A percentile compares a stretch with the other conserved stretches of the same genome.
phyloP scores from a whole-genome alignment of 2,888 invertebrate genomes.

The Drosophila helvetica region DNA sequence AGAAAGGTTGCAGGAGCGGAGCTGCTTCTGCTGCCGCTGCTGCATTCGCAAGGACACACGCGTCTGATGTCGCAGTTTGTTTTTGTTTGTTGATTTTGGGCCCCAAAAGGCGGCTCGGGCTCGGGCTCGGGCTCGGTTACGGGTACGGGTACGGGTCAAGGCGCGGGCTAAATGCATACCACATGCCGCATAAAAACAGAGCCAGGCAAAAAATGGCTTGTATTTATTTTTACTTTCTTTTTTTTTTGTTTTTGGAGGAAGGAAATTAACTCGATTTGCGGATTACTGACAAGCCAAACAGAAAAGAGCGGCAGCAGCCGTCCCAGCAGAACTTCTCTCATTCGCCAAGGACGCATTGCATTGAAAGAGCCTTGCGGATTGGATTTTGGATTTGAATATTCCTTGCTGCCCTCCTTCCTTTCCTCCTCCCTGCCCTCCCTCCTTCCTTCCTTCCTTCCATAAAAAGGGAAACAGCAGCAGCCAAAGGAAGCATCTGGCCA shows the following conservation, averaged over 20 bases:
- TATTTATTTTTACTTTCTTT: background rate
- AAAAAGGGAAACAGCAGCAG: slow-evolving; percentile 4
- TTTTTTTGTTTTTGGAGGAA: slow-evolving; percentile 1
- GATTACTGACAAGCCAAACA: background rate
- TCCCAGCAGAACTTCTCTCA: slow-evolving; percentile 29
- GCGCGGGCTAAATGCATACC: background rate
- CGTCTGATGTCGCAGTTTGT: slow-evolving; percentile 41
- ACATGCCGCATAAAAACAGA: background rate
- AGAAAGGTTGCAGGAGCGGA: slow-evolving; percentile 36
- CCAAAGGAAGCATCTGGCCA: slow-evolving; percentile 38
- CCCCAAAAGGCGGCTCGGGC: background rate
- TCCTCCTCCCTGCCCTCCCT: background rate
- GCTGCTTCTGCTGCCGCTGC: too few species aligned
- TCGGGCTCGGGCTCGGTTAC: too few species aligned
- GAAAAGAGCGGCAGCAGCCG: slow-evolving; percentile 14
- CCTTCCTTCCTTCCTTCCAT: background rate
- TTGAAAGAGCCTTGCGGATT: slow-evolving; percentile 37
- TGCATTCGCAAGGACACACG: slow-evolving; percentile 12
- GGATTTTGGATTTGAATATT: slow-evolving; percentile 41
- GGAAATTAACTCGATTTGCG: slow-evolving; percentile 41
- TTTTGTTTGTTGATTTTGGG: slow-evolving; percentile 37
- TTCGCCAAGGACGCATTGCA: slow-evolving; percentile 28
- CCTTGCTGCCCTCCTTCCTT: background rate
- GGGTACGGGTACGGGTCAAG: background rate
- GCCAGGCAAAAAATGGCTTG: background rate